Base-by-base conservation (phyloP, 2,797 vertebrate species). In the Aulostomus chinensis region DNA sequence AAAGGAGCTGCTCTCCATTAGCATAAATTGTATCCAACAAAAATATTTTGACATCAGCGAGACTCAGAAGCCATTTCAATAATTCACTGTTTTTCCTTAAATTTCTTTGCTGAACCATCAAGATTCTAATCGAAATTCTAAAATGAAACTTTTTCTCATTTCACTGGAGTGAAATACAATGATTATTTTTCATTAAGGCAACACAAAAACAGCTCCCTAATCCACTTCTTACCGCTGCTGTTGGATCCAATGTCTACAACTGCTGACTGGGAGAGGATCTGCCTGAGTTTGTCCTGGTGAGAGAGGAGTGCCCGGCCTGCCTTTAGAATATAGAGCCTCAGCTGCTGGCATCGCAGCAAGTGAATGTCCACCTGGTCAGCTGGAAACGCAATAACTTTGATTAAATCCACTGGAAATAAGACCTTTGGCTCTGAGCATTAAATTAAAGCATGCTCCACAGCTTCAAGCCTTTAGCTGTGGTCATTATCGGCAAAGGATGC, bases 301-400 rank as follows among this genome's bases (percentile, higher is more conserved):
- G 93, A 94, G 5, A 99, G 94, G 48, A 99, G 86, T 3, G 96
- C 94, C n/a, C 96, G 91, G 0, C 91, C 94, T 9, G 97, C 97
- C 86, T 99, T 99, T 51, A 99, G 68, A 45, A 99, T 92, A 60
- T 98, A 99, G 4, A 99, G 86, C 63, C 95, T 93, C 29, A 99
- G 83, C 76, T 99, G 97, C 84, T 99, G 97, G 70, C 94, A 94
- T 28, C 96, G 88, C 48, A 99, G 84, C 26, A 96, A 81, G 63
- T 95, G 93, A 69, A 98, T 76, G 75, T 98, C 96, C 69, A 99
- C 96, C 91, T 99, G 97, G 81, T 97, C 97, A 82, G 73, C 63
- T 91, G 72, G 10, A 76, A 35, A 66, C 26, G 80, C n/a, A 68
- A 68, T 1, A 30, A 5, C 7, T n/a, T 11, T 24, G 7, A 49